Evolutionary conservation across 2,113 vertebrate species (phyloP).

Genomic region (Ctenodactylus gundi): DNA sequence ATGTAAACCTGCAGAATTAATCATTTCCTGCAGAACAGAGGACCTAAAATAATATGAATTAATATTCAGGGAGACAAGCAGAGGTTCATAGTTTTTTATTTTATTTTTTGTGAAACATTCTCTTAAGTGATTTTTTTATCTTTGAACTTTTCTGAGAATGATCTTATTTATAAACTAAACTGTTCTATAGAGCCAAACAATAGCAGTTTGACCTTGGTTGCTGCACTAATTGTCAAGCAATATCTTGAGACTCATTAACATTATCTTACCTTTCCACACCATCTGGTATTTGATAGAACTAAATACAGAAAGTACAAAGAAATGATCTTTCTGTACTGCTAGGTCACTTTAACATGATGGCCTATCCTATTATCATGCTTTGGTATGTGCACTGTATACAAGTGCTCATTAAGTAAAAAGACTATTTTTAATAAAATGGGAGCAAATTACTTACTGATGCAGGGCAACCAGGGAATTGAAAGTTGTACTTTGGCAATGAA

Average conservation of each 20-base stretch:
- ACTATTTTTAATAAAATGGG: conserved; percentile 35
- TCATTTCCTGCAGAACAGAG: neutral
- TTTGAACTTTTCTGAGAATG: neutral
- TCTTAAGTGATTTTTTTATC: neutral
- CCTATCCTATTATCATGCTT: conserved; percentile 49
- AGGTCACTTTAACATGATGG: conserved; percentile 59
- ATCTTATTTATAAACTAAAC: conserved; percentile 35
- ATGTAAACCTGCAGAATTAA: neutral
- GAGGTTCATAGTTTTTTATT: neutral
- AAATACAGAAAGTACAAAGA: conserved; percentile 40
- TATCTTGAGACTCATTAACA: conserved; percentile 76
- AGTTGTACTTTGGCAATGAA: neutral
- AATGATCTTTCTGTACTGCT: conserved; percentile 51
- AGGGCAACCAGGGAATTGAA: neutral
- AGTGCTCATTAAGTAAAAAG: neutral
- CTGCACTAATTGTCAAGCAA: conserved; percentile 71
- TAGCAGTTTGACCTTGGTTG: conserved; percentile 63
- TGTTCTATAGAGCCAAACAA: conserved; percentile 39
- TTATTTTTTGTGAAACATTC: neutral
- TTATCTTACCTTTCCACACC: conserved; percentile 73
- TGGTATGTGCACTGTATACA: neutral
- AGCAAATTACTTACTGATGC: neutral
- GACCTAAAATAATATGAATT: neutral
- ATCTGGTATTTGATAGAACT: conserved; percentile 72
- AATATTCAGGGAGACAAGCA: neutral